These are phyloP conservation scores for Balearica regulorum DNA, from an alignment of 2,797 vertebrate genomes.

Conservation along the genomic window DNA sequence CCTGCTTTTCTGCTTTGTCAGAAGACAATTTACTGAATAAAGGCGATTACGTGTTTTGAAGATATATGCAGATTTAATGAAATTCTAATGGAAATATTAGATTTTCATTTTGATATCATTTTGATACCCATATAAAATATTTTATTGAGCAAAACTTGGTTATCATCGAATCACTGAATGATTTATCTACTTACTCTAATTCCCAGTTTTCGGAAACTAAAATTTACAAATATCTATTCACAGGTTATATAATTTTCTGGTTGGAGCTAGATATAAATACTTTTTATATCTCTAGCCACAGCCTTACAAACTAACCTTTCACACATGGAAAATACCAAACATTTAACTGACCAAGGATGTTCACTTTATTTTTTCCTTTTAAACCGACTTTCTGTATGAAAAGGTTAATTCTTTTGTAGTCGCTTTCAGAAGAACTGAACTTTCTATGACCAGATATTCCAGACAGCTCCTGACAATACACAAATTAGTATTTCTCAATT, in stretches of 20 bases:
- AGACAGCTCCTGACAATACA: not conserved
- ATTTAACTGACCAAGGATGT: not conserved
- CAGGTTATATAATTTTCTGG: not conserved
- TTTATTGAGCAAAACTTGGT: not conserved
- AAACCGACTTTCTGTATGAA: not conserved
- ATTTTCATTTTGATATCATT: not conserved
- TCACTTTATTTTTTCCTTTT: not conserved
- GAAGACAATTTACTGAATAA: not conserved
- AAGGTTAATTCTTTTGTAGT: not conserved
- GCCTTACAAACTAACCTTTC: not conserved
- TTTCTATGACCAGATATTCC: not conserved
- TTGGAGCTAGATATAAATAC: not conserved
- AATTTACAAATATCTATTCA: not conserved
- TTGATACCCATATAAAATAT: not conserved
- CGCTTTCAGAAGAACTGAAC: not conserved
- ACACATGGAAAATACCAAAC: not conserved
- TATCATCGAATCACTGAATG: not conserved
- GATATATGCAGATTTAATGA: not conserved
- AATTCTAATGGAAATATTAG: not conserved
- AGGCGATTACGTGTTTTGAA: not conserved
- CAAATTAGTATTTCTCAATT: not conserved
- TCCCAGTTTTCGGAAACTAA: not conserved
- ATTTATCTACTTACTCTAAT: not conserved
- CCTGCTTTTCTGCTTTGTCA: not conserved
- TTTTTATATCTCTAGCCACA: not conserved